Evolutionary conservation across 2,888 invertebrate genomes (phyloP), one percentile per base, ranked within the genome.

Genomic region (Cryptocephalus moraei): DNA sequence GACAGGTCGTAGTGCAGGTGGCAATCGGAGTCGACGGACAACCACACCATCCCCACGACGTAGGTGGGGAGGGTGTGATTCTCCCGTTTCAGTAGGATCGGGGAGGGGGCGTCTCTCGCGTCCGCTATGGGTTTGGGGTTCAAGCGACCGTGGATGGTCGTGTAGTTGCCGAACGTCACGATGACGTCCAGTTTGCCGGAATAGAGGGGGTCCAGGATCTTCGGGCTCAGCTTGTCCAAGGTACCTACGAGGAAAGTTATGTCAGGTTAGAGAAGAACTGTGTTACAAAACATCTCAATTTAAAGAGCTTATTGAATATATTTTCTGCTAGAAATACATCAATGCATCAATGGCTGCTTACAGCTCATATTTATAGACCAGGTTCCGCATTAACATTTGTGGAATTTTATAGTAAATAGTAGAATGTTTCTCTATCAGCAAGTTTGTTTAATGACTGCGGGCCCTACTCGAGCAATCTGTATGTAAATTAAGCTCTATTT

Each of bases 181-280:
- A 84, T 86, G 0, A 92, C 81, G 12, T 81, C 84, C 14, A 92
- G 72, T 55, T 88, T 87, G 1, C 88, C 90, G 45, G 82, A 82
- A 64, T 91, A 88, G 22, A 93, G 69, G 0, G 89, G 85, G 56
- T 91, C 90, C 41, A 91, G 75, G 2, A 91, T 83, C 53, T 87
- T 80, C 0, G 91, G 88, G 40, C 84, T 85, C 4, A 89, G 78
- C 53, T 84, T 80, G 13, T 86, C 84, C 34, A 89, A 70, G 0
- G 84, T 84, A 4, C 50, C 50, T 51, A 40, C 6, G 39, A 45
- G 22, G 8, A n/a, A 44, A 4, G 22, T 22, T 22, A 22, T 2
- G 22, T 22, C 6, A 22, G 2, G 6, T 22, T 22, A 22, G 22
- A 6, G 22, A 6, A 22, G 22, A 22, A 22, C 22, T n/a, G n/a